Base-by-base conservation (phyloP, 2,797 vertebrate species). In the Lagodon rhomboides region DNA sequence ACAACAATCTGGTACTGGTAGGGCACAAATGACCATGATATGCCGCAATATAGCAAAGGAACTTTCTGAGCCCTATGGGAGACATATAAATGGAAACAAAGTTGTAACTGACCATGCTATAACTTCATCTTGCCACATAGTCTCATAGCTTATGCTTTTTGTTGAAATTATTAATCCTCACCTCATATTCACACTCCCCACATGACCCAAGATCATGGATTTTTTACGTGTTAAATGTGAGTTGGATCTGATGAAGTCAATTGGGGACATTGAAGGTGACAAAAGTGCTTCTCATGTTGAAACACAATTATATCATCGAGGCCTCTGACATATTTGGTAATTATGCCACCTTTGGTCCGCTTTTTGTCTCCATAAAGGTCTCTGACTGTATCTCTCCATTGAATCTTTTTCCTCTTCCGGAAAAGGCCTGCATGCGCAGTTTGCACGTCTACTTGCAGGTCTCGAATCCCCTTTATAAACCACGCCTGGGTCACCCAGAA, bases 301-400 rank as follows among this genome's bases (percentile, higher is more conserved):
- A 90, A 90, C 68, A 50, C 67, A 83, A 89, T 91, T 76, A 50
- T 66, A 87, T 91, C 77, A 79, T 59, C n/a, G 18, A 51, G 68
- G 22, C 68, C 66, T 77, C 70, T 85, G 80, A 88, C 83, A 75
- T 73, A 79, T 79, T 82, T 23, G 56, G 72, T 92, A 91, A 92
- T 94, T 91, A 90, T 91, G 67, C 84, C 87, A 91, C 93, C 93
- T 94, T 90, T 94, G 89, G 65, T 90, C 89, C 0, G 20, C 80
- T 87, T 90, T 94, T 96, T 95, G 94, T 95, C 87, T 91, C 80
- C 83, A 81, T 88, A 96, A 96, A 96, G 95, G 95, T 96, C 95
- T 92, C 87, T 69, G 75, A 51, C 78, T 81, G 59, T 95, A 94
- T 95, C 93, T 88, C 61, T 63, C 38, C 71, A 84, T 84, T 49